Percentiles rank a stretch among this genome's conserved stretches.
phyloP scores from a whole-genome alignment of 2,113 vertebrate species.

The Phaethon lepturus region DNA sequence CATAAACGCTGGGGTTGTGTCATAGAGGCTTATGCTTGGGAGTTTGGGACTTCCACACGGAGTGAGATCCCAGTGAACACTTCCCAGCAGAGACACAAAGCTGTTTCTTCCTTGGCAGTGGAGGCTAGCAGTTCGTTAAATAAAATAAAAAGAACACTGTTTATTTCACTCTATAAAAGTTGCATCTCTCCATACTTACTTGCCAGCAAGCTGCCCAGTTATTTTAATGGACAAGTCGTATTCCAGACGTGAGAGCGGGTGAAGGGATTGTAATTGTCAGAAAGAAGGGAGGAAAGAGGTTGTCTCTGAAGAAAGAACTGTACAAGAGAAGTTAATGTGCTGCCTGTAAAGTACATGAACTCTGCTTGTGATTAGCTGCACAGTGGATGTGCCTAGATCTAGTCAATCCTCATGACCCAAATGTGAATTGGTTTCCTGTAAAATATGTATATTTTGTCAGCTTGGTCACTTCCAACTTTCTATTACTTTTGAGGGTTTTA shows the following conservation, averaged over 20 bases:
- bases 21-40: not conserved
- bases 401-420: fast-evolving
- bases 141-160: not conserved
- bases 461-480: not conserved
- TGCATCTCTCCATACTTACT: not conserved
- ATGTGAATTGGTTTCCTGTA: not conserved
- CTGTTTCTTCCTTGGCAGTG: not conserved
- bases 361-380: not conserved
- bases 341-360: not conserved
- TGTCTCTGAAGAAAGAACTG: not conserved
- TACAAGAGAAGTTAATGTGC: not conserved
- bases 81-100: not conserved
- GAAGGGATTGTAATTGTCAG: not conserved
- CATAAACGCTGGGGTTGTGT: not conserved
- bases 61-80: not conserved
- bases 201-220: not conserved
- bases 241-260: not conserved
- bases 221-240: not conserved
- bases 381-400: too few relatives aligned
- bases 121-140: not conserved
- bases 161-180: not conserved
- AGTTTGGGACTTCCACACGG: not conserved
- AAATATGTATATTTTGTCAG: fast-evolving
- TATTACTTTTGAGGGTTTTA: not conserved
- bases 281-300: not conserved